A percentile compares a stretch with the other conserved stretches of the same genome.
Conservation (phyloP, 2,113 vertebrate species). For the Pavo muticus region DNA sequence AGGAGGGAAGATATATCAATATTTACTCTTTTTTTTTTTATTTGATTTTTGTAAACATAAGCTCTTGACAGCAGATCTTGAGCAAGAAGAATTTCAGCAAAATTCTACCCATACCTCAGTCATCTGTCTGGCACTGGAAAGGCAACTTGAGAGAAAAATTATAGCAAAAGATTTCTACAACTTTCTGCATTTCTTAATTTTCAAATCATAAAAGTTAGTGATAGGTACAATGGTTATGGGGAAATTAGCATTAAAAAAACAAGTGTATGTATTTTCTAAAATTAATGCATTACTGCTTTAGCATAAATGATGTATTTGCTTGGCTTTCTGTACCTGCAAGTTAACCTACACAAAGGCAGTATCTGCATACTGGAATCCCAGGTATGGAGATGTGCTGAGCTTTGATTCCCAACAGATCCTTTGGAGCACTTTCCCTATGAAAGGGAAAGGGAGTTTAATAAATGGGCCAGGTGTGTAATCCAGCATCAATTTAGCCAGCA, state of each 20-base stretch:
- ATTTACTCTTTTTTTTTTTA: constrained; percentile 31
- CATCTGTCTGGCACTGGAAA: background rate
- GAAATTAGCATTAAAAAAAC: background rate
- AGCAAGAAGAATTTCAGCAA: background rate
- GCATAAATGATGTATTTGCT: background rate
- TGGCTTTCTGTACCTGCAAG: constrained; percentile 2
- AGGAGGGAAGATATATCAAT: constrained; percentile 26
- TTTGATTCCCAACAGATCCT: constrained; percentile 8
- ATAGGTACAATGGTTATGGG: background rate
- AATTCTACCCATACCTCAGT: background rate
- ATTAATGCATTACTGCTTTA: background rate
- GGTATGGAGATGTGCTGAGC: background rate
- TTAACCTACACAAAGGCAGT: background rate
- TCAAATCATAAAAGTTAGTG: background rate
- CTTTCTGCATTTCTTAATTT: background rate
- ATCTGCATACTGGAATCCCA: background rate
- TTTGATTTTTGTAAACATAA: constrained; percentile 43
- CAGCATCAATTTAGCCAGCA: constrained; percentile 56
- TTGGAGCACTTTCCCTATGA: constrained; percentile 33
- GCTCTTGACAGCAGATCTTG: background rate
- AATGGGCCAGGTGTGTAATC: constrained; percentile 49
- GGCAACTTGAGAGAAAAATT: background rate
- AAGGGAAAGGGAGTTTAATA: constrained; percentile 33
- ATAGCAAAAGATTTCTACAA: background rate
- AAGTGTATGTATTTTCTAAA: background rate